A percentile compares a stretch with the other conserved stretches of the same genome.
Conservation (phyloP, 2,113 vertebrate genomes). For the Zosterops hypoxanthus region DNA sequence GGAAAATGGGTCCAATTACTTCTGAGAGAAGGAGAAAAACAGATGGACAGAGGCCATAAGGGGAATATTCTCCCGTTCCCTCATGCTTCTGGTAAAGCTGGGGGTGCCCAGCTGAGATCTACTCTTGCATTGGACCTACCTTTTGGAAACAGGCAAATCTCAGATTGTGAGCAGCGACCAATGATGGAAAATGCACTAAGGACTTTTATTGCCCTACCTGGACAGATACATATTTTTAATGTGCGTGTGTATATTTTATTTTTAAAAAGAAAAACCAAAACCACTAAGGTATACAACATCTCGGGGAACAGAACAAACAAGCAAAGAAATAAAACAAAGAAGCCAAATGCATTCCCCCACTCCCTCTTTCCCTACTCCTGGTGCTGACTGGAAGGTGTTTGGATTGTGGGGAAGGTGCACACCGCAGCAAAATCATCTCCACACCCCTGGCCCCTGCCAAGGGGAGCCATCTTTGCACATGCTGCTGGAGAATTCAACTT, state of each 20-base stretch:
- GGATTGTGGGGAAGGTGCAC: slow-evolving; percentile 24
- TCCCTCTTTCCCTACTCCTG: slow-evolving; percentile 48
- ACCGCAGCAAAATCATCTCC: neutral
- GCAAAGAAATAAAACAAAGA: slow-evolving; percentile 9
- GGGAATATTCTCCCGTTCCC: neutral
- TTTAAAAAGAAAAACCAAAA: slow-evolving; percentile 62
- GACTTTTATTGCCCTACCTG: slow-evolving; percentile 18
- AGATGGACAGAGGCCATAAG: neutral
- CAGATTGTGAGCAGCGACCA: neutral
- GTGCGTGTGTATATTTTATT: slow-evolving; percentile 60
- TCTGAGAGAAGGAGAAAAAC: neutral
- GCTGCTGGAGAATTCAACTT: slow-evolving; percentile 53
- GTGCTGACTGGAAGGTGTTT: slow-evolving; percentile 59
- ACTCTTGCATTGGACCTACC: slow-evolving; percentile 11
- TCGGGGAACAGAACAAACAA: slow-evolving; percentile 59
- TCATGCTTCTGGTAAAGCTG: neutral
- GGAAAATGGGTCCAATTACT: slow-evolving; percentile 31
- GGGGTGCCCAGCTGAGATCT: neutral
- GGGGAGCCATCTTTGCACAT: slow-evolving; percentile 65
- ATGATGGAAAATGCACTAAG: slow-evolving; percentile 69
- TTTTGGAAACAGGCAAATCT: neutral
- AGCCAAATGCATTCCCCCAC: slow-evolving; percentile 56
- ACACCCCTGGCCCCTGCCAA: neutral
- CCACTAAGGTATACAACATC: slow-evolving; percentile 60
- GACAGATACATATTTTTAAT: slow-evolving; percentile 59